Percentiles rank a stretch among this genome's conserved stretches.
These are phyloP conservation scores for Ferdinandea cuprea DNA, from an alignment of 2,888 invertebrate genomes.

Conservation along the genomic window DNA sequence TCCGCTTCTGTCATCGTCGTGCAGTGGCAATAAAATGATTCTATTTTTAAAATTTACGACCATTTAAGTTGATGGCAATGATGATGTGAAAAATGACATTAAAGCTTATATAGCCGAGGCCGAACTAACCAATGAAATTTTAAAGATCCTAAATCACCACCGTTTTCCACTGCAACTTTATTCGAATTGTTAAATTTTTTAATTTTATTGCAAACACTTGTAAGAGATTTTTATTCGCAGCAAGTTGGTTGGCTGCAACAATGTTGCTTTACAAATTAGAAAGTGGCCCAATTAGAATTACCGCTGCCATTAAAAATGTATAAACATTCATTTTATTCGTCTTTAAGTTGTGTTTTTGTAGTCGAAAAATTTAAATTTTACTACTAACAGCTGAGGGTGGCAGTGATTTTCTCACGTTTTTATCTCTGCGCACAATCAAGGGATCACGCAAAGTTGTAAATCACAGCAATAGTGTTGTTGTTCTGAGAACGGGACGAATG, in stretches of 20 bases:
- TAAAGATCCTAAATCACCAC: conserved; percentile 60
- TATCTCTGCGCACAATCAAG: not conserved
- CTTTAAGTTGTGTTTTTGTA: conserved; percentile 34
- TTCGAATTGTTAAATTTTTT: conserved; percentile 9
- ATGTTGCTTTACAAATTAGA: conserved; percentile 30
- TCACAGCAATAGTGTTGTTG: conserved; percentile 28
- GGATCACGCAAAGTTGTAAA: conserved; percentile 47
- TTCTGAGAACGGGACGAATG: conserved; percentile 17
- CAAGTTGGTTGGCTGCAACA: conserved; percentile 43
- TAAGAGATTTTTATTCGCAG: conserved; percentile 43
- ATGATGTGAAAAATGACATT: conserved; percentile 69
- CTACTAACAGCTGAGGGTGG: conserved; percentile 31
- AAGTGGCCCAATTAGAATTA: conserved; percentile 29
- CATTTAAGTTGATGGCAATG: conserved; percentile 66
- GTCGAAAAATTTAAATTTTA: conserved; percentile 27
- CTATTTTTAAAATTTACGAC: conserved; percentile 71
- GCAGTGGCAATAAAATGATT: conserved; percentile 47
- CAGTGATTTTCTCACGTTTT: conserved; percentile 43
- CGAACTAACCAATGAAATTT: conserved; percentile 51
- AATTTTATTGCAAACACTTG: conserved; percentile 59
- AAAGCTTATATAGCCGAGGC: conserved; percentile 53
- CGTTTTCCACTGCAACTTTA: conserved; percentile 25
- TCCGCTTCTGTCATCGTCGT: conserved; percentile 41
- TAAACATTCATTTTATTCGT: conserved; percentile 46
- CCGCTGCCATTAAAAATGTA: conserved; percentile 33